These are phyloP conservation scores for Macrosoma leucophasiata DNA, from an alignment of 2,888 invertebrate genomes.

Conservation along the genomic window DNA sequence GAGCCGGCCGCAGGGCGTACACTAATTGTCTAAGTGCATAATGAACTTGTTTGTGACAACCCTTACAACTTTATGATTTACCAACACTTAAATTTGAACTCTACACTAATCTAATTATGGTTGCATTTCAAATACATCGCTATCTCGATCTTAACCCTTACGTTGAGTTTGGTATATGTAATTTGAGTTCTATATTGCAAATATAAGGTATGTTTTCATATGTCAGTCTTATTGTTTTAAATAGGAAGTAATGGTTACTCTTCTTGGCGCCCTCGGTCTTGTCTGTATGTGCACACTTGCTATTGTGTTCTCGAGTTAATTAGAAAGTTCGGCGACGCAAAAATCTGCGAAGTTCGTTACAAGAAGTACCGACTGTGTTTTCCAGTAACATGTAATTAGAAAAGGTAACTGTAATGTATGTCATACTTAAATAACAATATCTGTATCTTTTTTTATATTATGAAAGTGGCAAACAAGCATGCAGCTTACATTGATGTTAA, in stretches of 20 bases:
- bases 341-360: conserved; percentile 32
- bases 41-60: conserved; percentile 66
- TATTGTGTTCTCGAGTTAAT: conserved; percentile 56
- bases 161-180: no score
- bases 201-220: no score
- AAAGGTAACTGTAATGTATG: no score
- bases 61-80: conserved; percentile 40
- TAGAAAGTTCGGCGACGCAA: conserved; percentile 49
- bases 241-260: conserved; percentile 41
- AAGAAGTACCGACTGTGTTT: conserved; percentile 26
- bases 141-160: no score
- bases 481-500: no score
- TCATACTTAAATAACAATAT: no score
- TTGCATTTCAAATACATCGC: no score
- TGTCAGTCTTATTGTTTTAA: conserved; percentile 20
- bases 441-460: no score
- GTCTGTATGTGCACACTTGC: conserved; percentile 42
- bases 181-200: not conserved
- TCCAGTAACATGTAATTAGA: no score
- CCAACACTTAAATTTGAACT: conserved; percentile 27
- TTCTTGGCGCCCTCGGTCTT: conserved; percentile 51
- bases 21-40: conserved; percentile 74
- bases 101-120: no score
- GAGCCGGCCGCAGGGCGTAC: conserved; percentile 52
- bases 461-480: no score